Evolutionary conservation across 2,113 vertebrate species (phyloP), one percentile per base, ranked within the genome.

Genomic region (Craseonycteris thonglongyai): DNA sequence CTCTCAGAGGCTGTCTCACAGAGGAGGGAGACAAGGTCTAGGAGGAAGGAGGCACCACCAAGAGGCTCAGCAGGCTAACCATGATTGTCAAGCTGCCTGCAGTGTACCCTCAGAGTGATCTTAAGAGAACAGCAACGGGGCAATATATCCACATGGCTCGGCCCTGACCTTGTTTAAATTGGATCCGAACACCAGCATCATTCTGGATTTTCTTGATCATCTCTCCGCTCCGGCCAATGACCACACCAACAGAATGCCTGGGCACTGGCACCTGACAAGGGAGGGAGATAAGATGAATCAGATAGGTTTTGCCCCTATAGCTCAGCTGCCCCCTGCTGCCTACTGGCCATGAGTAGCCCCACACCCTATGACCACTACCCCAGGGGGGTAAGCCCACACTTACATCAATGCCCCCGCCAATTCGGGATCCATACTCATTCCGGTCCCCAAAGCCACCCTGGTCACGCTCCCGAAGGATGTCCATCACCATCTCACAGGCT

Each of bases 141-240:
- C 4, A 6, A 40, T 65, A 33, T 11, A 2, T 13, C 22, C 76
- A 7, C 30, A 30, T 2, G 13, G 30, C 16, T 21, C 0, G 28
- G n/a, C 35, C 75, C 94, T 93, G 75, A 99, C 99, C 99, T 98
- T 99, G 99, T 96, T 99, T 99, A 96, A 99, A 99, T 98, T 99
- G 99, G 97, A 99, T 99, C 96, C 99, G 98, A 63, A 99, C 99
- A 0, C 99, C 99, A 0, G 99, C 99, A 0, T 99, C 99, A 0
- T 98, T 99, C 98, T 99, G 99, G 90, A 99, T 99, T 97, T 99
- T 99, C 97, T 99, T 99, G 74, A 99, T 99, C 99, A 99, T 99
- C 93, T 99, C 99, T 14, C 99, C 99, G 15, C 95, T 99, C 33
- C 99, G 98, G 35, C 99, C 99, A 30, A 99, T 99, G 54, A 99